Evolutionary conservation across 1,140 invertebrate genomes (phyloP).

Genomic region (Pseudachorutes palmiensis): DNA sequence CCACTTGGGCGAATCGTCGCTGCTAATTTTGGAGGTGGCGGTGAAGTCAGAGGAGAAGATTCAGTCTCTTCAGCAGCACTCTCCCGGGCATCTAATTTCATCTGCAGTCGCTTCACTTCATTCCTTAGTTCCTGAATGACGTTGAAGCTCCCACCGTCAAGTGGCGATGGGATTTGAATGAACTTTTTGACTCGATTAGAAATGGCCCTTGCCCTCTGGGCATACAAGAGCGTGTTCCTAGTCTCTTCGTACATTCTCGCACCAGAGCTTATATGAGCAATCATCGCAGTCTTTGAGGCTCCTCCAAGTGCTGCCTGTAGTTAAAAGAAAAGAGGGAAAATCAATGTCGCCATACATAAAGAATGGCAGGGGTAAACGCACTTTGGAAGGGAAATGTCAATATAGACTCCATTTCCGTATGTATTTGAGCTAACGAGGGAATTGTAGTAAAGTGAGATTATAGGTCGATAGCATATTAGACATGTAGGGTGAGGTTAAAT

Average conservation of each 20-base stretch:
- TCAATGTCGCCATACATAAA: too few relatives aligned
- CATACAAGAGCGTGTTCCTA: constrained; percentile 86
- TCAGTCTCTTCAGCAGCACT: background rate
- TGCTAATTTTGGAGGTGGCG: background rate
- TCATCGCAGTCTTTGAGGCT: constrained; percentile 85
- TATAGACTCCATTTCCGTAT: too few relatives aligned
- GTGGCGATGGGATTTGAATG: constrained; percentile 6
- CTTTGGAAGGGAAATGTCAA: too few relatives aligned
- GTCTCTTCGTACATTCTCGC: constrained; percentile 74
- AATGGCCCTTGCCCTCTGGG: constrained; percentile 84
- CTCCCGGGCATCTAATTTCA: constrained; percentile 23
- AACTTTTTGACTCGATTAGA: constrained; percentile 48
- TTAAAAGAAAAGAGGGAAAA: too few relatives aligned
- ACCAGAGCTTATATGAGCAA: constrained; percentile 85
- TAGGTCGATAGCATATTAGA: too few relatives aligned
- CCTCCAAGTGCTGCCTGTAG: constrained; percentile 81
- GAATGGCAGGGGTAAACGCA: too few relatives aligned
- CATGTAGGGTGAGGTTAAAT: too few relatives aligned
- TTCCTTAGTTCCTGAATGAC: constrained; percentile 38
- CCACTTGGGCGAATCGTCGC: too few relatives aligned
- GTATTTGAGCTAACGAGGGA: too few relatives aligned
- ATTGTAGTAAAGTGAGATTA: too few relatives aligned
- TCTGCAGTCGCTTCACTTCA: constrained; percentile 35
- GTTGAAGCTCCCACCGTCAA: background rate
- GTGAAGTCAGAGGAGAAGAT: background rate